These are phyloP conservation scores for Sycophaga agraensis DNA, from an alignment of 1,140 invertebrate species.

Conservation along the genomic window DNA sequence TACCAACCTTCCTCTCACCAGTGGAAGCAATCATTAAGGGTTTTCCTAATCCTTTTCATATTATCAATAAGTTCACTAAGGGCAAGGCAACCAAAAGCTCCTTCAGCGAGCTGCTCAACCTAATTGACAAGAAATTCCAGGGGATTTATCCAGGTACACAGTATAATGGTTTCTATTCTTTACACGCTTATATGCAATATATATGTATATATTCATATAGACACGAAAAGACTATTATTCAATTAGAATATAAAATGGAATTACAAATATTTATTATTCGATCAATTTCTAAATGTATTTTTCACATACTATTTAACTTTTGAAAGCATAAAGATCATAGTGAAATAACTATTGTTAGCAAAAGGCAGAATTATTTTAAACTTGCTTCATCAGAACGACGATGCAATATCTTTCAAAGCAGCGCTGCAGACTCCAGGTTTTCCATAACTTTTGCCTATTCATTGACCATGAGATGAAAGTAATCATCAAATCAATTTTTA, in stretches of 20 bases:
- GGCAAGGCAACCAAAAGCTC: constrained; percentile 49
- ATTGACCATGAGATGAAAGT: not conserved
- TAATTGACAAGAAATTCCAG: constrained; percentile 56
- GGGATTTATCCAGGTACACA: constrained; percentile 59
- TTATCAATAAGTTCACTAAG: too few species aligned
- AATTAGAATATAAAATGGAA: too few species aligned
- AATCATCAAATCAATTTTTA: not conserved
- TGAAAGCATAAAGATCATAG: too few species aligned
- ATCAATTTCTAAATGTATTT: too few species aligned
- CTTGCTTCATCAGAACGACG: not conserved
- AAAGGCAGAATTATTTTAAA: too few species aligned
- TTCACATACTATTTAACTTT: too few species aligned
- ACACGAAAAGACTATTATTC: too few species aligned
- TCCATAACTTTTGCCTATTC: not conserved
- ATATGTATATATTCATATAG: too few species aligned
- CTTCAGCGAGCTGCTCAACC: constrained; percentile 52
- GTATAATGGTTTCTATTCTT: too few species aligned
- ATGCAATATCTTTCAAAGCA: not conserved
- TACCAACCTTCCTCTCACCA: constrained; percentile 14
- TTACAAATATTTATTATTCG: too few species aligned
- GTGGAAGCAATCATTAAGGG: constrained; percentile 21
- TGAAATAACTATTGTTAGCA: too few species aligned
- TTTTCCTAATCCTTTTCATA: not conserved
- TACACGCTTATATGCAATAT: too few species aligned
- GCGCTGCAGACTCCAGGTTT: not conserved